A percentile compares a stretch with the other conserved stretches of the same genome.
phyloP scores from a whole-genome alignment of 2,113 vertebrate genomes.

The Paratilapia polleni region DNA sequence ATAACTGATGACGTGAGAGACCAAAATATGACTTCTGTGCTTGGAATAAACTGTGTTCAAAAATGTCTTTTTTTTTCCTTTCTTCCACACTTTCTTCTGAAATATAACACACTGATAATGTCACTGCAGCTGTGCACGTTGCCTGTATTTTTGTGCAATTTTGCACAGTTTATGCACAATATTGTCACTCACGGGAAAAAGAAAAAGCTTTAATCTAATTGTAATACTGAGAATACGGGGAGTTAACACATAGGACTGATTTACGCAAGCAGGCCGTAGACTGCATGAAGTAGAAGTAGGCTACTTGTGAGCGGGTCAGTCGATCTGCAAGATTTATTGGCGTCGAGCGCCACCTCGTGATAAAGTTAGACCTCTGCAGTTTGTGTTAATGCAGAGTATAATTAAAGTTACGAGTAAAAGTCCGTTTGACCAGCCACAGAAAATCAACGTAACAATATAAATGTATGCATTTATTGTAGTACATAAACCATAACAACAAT shows the following conservation, averaged over 20 bases:
- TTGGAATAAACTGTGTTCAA: conserved; percentile 79
- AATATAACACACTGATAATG: not conserved
- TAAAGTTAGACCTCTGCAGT: not conserved
- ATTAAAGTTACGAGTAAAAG: not conserved
- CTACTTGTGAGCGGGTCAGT: not conserved
- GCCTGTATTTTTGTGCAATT: not conserved
- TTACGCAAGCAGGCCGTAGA: not conserved
- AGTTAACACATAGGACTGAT: not conserved
- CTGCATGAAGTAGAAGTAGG: not conserved
- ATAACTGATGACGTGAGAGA: conserved; percentile 71
- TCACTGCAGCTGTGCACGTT: not conserved
- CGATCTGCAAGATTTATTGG: not conserved
- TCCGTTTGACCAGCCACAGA: not conserved
- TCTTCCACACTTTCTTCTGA: not conserved
- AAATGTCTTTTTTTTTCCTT: not conserved
- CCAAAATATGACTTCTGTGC: conserved; percentile 73
- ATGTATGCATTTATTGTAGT: not conserved
- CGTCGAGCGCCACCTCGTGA: conserved; percentile 50
- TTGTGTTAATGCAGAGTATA: not conserved
- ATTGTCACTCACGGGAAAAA: not conserved
- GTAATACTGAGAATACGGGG: no score
- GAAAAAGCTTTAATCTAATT: not conserved
- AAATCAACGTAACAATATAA: not conserved
- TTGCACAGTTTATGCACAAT: not conserved
- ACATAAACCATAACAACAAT: not conserved